Conservation (phyloP, 2,797 vertebrate genomes). For the Dermochelys coriacea region DNA sequence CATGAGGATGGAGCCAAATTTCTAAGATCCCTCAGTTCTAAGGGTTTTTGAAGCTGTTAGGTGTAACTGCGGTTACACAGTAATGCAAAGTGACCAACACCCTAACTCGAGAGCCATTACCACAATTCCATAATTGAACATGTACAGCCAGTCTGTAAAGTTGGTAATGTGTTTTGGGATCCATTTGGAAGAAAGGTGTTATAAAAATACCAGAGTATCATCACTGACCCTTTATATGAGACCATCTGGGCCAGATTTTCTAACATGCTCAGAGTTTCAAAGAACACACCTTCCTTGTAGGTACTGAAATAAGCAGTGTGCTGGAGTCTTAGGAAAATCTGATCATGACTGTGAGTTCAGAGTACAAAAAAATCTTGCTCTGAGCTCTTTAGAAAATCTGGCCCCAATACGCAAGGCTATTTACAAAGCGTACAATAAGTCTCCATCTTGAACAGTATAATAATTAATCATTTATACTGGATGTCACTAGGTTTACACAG, state of each 20-base stretch:
- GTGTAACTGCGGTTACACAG: neutral
- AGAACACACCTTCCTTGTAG: neutral
- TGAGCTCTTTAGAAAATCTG: rapidly evolving
- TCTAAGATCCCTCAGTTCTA: neutral
- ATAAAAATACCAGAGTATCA: neutral
- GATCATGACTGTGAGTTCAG: neutral
- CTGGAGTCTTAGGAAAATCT: neutral
- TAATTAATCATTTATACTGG: neutral
- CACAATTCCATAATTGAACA: neutral
- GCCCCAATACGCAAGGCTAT: neutral
- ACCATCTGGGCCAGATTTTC: neutral
- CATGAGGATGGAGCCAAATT: neutral
- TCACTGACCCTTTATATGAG: neutral
- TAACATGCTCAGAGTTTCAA: neutral
- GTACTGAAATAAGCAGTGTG: neutral
- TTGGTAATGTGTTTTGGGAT: neutral
- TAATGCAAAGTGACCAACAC: neutral
- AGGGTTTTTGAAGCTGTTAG: neutral
- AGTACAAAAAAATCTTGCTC: neutral
- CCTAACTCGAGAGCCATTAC: neutral
- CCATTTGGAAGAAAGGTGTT: neutral
- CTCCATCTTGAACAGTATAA: neutral
- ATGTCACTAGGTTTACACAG: neutral
- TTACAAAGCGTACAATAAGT: neutral
- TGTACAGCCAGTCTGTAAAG: neutral